A percentile compares a stretch with the other conserved stretches of the same genome.
These are phyloP conservation scores for Zeuzera pyrina DNA, from an alignment of 2,888 invertebrate genomes.

Conservation along the genomic window DNA sequence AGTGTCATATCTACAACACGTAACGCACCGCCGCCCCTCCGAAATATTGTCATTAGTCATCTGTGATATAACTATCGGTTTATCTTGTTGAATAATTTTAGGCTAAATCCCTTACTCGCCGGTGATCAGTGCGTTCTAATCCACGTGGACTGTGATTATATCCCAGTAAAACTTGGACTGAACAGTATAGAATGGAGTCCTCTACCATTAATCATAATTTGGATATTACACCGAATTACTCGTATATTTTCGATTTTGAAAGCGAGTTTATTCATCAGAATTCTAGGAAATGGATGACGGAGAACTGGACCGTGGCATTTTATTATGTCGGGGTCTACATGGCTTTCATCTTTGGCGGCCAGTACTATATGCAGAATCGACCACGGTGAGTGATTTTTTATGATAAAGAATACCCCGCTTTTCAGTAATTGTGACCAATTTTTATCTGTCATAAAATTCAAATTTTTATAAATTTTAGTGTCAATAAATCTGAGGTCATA, in stretches of 20 bases:
- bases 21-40: conserved; percentile 29
- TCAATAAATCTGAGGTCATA: too few species aligned
- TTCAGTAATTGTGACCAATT: too few species aligned
- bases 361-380: conserved; percentile 93
- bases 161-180: conserved; percentile 26
- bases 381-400: conserved; percentile 74
- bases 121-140: conserved; percentile 31
- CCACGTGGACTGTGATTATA: conserved; percentile 15
- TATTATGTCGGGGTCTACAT: conserved; percentile 93
- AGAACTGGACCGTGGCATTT: conserved; percentile 96
- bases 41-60: conserved; percentile 53
- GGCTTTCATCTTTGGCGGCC: conserved; percentile 93
- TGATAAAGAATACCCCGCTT: too few species aligned
- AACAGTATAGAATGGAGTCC: conserved; percentile 43
- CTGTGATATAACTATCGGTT: conserved; percentile 61
- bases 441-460: too few species aligned
- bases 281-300: conserved; percentile 94
- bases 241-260: conserved; percentile 96
- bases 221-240: conserved; percentile 86
- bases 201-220: conserved; percentile 64
- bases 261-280: conserved; percentile 92
- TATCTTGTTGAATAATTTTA: conserved; percentile 48
- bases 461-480: too few species aligned
- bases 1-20: conserved; percentile 41
- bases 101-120: conserved; percentile 42